phyloP scores from a whole-genome alignment of 2,888 invertebrate species.

The Polyommatus icarus region DNA sequence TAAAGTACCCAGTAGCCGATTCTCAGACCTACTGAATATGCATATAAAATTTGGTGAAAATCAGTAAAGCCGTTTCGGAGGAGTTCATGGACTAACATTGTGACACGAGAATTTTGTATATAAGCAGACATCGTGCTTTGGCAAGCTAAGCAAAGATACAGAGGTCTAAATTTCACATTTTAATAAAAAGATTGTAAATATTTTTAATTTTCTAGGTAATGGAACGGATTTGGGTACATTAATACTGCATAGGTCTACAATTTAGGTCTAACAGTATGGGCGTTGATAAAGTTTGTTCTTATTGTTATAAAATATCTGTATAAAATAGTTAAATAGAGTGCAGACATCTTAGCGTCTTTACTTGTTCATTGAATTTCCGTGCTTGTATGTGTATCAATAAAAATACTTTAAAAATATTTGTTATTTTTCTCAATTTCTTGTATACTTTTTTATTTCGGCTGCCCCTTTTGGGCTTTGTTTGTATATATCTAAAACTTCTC shows the following conservation, averaged over 20 bases:
- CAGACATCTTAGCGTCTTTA: background rate
- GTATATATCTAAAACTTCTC: slow-evolving; percentile 48
- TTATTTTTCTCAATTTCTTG: slow-evolving; percentile 18
- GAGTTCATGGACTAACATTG: no score
- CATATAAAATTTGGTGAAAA: no score
- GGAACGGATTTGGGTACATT: background rate
- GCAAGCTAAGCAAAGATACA: background rate
- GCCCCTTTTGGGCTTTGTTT: slow-evolving; percentile 46
- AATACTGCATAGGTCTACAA: background rate
- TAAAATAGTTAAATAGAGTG: background rate
- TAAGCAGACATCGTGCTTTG: background rate
- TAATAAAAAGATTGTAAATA: background rate
- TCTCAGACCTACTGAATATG: no score
- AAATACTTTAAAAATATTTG: background rate
- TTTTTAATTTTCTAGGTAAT: background rate
- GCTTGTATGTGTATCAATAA: slow-evolving; percentile 24
- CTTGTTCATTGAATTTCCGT: background rate
- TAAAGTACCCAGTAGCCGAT: no score
- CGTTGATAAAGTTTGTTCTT: background rate
- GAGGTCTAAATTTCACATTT: background rate
- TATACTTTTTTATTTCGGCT: background rate
- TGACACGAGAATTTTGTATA: no score
- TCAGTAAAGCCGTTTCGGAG: no score
- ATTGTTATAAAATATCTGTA: background rate
- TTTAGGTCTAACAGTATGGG: background rate